These are phyloP conservation scores for Pelodiscus sinensis DNA, from an alignment of 2,113 vertebrate genomes.

Conservation along the genomic window DNA sequence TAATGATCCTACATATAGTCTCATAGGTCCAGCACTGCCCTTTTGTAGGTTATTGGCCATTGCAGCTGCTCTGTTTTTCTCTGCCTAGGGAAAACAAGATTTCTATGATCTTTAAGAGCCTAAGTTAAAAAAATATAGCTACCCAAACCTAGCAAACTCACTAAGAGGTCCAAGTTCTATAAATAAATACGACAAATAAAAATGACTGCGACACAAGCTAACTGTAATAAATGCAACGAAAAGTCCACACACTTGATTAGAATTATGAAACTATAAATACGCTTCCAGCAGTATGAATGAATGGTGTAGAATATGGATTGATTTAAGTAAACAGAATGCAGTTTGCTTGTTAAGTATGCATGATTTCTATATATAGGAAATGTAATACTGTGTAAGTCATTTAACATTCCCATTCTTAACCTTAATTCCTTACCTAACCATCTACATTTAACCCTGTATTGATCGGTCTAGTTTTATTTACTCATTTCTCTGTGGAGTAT, in stretches of 20 bases:
- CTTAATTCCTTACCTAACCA: neutral
- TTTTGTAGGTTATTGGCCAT: conserved; percentile 95
- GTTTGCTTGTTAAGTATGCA: neutral
- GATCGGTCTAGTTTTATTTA: neutral
- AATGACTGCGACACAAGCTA: neutral
- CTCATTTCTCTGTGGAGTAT: neutral
- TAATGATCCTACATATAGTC: conserved; percentile 93
- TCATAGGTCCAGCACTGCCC: conserved; percentile 90
- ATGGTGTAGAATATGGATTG: neutral
- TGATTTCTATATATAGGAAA: neutral
- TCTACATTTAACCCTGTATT: neutral
- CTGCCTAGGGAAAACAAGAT: conserved; percentile 82
- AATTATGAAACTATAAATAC: neutral
- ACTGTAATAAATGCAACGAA: too few species aligned
- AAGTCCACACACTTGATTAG: neutral
- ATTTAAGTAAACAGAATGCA: neutral
- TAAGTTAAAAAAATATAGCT: neutral
- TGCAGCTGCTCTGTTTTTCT: conserved; percentile 97
- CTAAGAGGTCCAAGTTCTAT: neutral
- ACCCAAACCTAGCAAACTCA: neutral
- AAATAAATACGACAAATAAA: neutral
- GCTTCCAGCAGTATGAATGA: neutral
- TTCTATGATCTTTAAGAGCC: neutral
- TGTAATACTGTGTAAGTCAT: neutral
- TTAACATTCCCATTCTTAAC: neutral